Base-by-base conservation (phyloP, 35 echinoderm and acorn worm genomes). In the Eucidaris tribuloides region DNA sequence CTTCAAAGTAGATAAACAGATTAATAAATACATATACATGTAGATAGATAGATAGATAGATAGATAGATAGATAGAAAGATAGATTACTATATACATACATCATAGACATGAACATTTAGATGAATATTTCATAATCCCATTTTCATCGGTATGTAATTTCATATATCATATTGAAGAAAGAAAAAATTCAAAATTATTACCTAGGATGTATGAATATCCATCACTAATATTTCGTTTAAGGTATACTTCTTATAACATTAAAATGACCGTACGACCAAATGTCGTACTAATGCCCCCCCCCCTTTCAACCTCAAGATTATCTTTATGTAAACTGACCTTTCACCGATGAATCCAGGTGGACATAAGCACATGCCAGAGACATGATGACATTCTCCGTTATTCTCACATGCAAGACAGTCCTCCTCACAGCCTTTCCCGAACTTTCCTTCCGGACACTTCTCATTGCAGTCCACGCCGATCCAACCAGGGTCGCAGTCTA, bases 401-500 rank as follows among this genome's bases (percentile, higher is more conserved):
- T 97, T 82, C 20, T 60, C 4, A 76, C 92, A 96, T 3, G 46
- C 46, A 36, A 55, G 76, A 61, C 92, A 96, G 3, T 2, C 45
- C 23, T 35, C 19, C 24, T 78, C 35, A 58, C 92, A 99, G 23
- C 71, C 50, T 1, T 27, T 50, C 15, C 96, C 96, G 49, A 77
- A 99, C 19, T 20, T 82, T 27, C 82, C 91, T 55, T 64, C 15
- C 3, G 82, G 58, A 45, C 96, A 99, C 6, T 63, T 78, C 52
- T 39, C 72, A 18, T 43, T 31, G 57, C 96, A 99, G 5, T 27
- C 36, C 1, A 32, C 17, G 41, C 96, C 96, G 1, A 28, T 77
- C 82, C 79, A 93, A 42, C 96, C 96, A 24, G 87, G 78, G 5
- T 52, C 28, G 64, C 96, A 99, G 27, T 78, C 2, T 76, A 90